phyloP scores from a whole-genome alignment of 2,888 invertebrate species.

The Entomobrya proxima region DNA sequence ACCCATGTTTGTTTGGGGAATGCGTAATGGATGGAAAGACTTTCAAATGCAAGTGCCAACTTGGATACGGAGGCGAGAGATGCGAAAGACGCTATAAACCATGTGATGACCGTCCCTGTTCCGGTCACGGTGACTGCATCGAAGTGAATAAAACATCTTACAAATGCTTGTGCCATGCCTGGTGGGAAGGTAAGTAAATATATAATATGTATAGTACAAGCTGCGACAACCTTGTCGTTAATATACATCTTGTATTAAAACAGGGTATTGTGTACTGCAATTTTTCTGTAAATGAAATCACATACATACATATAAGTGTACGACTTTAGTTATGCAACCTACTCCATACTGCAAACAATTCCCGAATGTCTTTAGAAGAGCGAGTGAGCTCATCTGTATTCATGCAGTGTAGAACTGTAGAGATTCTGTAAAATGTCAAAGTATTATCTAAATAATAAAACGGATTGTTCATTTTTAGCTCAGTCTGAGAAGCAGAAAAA shows the following conservation, averaged over 20 bases:
- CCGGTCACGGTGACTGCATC: constrained; percentile 85
- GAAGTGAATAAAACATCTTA: constrained; percentile 82
- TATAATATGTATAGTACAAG: background rate
- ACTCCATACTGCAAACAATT: too few species aligned
- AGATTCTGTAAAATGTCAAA: constrained; percentile 13
- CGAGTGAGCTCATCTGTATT: background rate
- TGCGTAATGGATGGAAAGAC: constrained; percentile 79
- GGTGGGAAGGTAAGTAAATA: constrained; percentile 82
- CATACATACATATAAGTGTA: too few species aligned
- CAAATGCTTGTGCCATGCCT: constrained; percentile 85
- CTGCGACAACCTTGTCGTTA: too few species aligned
- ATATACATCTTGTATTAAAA: too few species aligned
- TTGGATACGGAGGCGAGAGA: constrained; percentile 68
- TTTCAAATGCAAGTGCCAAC: constrained; percentile 67
- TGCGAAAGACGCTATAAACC: constrained; percentile 85
- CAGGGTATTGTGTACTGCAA: too few species aligned
- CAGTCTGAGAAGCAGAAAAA: background rate
- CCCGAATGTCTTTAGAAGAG: too few species aligned
- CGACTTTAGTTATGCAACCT: too few species aligned
- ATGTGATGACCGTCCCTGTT: constrained; percentile 86
- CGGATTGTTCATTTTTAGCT: background rate
- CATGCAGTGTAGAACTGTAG: background rate
- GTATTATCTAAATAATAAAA: constrained; percentile 3
- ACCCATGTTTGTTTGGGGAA: constrained; percentile 83
- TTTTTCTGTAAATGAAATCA: too few species aligned